Evolutionary conservation across 2,113 vertebrate genomes (phyloP).

Genomic region (Prolemur simus): DNA sequence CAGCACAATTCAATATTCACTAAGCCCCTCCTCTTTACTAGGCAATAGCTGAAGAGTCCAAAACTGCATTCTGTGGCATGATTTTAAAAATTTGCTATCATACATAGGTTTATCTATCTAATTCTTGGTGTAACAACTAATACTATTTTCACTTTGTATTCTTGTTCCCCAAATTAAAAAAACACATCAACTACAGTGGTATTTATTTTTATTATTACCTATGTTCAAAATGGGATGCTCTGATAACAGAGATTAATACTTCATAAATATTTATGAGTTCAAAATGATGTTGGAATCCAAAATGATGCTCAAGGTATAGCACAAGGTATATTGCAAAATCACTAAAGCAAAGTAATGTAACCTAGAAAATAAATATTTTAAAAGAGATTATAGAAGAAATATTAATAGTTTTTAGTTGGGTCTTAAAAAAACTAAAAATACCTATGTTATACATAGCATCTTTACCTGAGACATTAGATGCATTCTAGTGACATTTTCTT

Average conservation of each 20-base stretch:
- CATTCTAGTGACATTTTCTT: constrained; percentile 2
- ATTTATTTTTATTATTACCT: constrained; percentile 8
- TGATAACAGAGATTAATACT: neutral
- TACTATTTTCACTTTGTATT: constrained; percentile 17
- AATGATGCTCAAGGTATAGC: neutral
- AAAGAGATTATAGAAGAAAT: neutral
- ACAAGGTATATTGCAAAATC: neutral
- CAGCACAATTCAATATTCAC: neutral
- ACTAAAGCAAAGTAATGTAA: neutral
- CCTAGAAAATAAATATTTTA: constrained; percentile 2
- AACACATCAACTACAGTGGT: neutral
- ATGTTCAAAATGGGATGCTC: neutral
- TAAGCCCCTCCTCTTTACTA: neutral
- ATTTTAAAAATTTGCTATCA: constrained; percentile 23
- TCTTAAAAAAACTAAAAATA: constrained; percentile 26
- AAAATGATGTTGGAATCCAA: constrained; percentile 4
- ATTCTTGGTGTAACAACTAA: neutral
- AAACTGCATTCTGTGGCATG: neutral
- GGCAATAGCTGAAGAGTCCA: neutral
- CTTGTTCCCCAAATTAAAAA: constrained; percentile 21
- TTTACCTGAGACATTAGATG: neutral
- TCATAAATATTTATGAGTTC: neutral
- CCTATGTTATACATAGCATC: neutral
- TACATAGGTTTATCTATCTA: neutral
- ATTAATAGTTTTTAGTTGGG: neutral